Base-by-base conservation (phyloP, 2,888 invertebrate species). In the Abrostola tripartita region DNA sequence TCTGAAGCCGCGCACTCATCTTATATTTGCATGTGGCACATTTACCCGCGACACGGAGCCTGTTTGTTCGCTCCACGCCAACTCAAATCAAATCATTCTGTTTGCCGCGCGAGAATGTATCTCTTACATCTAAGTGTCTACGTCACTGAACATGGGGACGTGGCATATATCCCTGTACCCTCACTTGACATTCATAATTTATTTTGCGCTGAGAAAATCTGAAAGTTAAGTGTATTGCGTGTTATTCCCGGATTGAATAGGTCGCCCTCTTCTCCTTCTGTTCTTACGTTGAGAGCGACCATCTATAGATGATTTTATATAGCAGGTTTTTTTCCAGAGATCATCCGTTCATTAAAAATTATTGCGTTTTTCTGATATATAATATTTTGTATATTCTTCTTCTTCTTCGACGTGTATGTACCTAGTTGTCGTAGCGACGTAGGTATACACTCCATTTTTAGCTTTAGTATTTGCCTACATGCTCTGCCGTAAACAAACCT, bases 21-120 rank as follows among this genome's bases (percentile, higher is more conserved):
- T 47, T 24, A 10, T 55, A 58, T 74, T 69, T 54, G 51, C 49
- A 53, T 42, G 57, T 47, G 44, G 5, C 51, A 52, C 52, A 68
- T 53, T 38, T 49, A 51, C 49, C 60, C 38, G 57, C 11, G 60
- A 58, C 70, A 57, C 35, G 5, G 47, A 24, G 5, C 11, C 41
- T 72, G 65, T 72, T 70, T 58, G 65, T 54, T 12, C 49, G 24
- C 54, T 58, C 71, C 38, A 52, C 56, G 66, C 51, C 59, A 47
- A 64, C 53, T 64, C 70, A 76, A 66, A 73, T 73, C 71, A 62
- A 76, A 73, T 73, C 66, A 73, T 66, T 76, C 62, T 76, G 72
- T 76, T 76, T 76, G 61, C 52, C 36, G 11, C 12, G 37, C 40
- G 65, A 61, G 59, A 60, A 54, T 50, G 61, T 65, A 76, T 76